A percentile compares a stretch with the other conserved stretches of the same genome.
phyloP scores from a whole-genome alignment of 2,797 vertebrate genomes.

The Eurystomus glaucurus region DNA sequence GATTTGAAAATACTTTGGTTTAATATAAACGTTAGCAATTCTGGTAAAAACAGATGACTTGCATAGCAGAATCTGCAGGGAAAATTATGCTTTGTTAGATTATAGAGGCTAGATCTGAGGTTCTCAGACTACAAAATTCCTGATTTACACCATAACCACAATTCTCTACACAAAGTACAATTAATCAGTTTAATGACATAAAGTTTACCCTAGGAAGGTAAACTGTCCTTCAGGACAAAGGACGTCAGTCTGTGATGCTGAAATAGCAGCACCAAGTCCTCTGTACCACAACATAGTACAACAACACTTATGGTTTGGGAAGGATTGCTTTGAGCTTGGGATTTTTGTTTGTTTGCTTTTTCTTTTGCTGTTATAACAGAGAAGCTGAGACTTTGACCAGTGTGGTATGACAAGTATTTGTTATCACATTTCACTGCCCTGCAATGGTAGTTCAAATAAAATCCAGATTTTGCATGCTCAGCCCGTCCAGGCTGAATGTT shows the following conservation, averaged over 20 bases:
- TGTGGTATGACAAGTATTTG: conserved; percentile 33
- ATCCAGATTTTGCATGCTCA: conserved; percentile 4
- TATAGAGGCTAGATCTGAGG: background rate
- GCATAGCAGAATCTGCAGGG: background rate
- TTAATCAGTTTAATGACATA: background rate
- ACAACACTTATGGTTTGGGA: background rate
- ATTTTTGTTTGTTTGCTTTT: background rate
- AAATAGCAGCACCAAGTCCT: background rate
- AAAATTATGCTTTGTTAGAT: background rate
- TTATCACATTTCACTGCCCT: conserved; percentile 19
- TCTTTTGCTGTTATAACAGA: background rate
- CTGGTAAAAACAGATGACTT: background rate
- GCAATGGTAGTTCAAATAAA: conserved; percentile 29
- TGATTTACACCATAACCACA: background rate
- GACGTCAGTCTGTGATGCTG: background rate
- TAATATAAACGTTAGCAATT: background rate
- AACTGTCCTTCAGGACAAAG: background rate
- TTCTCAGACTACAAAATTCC: background rate
- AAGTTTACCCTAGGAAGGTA: background rate
- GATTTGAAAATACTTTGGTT: background rate
- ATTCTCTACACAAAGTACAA: background rate
- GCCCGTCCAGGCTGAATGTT: background rate
- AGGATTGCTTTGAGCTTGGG: background rate
- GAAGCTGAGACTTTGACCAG: conserved; percentile 1
- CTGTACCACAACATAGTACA: background rate